These are phyloP conservation scores for Macroramphosus scolopax DNA, from an alignment of 2,797 vertebrate species.

Conservation along the genomic window DNA sequence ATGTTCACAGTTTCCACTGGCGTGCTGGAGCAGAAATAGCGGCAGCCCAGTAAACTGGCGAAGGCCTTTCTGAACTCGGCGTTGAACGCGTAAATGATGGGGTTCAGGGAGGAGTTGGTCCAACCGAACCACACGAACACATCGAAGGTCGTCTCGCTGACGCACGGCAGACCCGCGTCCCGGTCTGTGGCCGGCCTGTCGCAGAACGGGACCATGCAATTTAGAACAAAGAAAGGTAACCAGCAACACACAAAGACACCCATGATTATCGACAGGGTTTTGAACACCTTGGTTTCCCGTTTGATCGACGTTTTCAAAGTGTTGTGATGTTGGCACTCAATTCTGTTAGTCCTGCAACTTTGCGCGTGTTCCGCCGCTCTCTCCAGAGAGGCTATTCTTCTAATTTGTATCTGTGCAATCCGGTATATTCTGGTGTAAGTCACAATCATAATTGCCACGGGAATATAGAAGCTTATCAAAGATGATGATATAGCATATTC, in stretches of 20 bases:
- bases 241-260: conserved; percentile 97
- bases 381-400: conserved; percentile 89
- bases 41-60: conserved; percentile 86
- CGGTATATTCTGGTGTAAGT: conserved; percentile 94
- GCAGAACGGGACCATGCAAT: conserved; percentile 95
- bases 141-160: conserved; percentile 92
- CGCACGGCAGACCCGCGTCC: conserved; percentile 83
- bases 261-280: conserved; percentile 93
- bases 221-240: conserved; percentile 94
- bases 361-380: conserved; percentile 89
- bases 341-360: conserved; percentile 80
- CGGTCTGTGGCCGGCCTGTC: conserved; percentile 67
- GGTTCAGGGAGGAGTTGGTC: conserved; percentile 95
- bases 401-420: conserved; percentile 91
- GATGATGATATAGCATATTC: conserved; percentile 95
- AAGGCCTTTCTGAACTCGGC: conserved; percentile 93
- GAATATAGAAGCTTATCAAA: conserved; percentile 95
- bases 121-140: conserved; percentile 97
- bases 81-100: conserved; percentile 95
- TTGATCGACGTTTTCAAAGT: conserved; percentile 85
- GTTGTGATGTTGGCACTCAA: conserved; percentile 80
- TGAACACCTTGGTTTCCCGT: conserved; percentile 93
- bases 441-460: conserved; percentile 93
- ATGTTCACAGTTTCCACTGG: conserved; percentile 88
- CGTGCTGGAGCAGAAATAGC: conserved; percentile 80